A percentile compares a stretch with the other conserved stretches of the same genome.
phyloP scores from a whole-genome alignment of 2,113 vertebrate species.

The Etheostoma cragini region DNA sequence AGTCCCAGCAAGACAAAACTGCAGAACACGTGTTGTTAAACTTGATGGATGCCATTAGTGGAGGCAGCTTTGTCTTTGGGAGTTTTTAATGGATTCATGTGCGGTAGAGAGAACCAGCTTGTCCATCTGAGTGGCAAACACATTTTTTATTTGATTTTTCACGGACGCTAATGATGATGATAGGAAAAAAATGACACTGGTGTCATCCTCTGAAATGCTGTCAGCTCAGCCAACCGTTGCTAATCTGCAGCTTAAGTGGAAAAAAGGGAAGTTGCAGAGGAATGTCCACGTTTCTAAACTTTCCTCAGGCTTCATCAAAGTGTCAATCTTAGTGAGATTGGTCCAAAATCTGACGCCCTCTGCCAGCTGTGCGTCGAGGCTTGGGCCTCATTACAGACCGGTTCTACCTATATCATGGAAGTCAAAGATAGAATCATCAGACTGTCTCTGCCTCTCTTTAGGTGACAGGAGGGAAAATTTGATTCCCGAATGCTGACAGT shows the following conservation, averaged over 20 bases:
- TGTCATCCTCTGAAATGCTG: slow-evolving; percentile 15
- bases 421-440: too few relatives aligned
- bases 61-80: background rate
- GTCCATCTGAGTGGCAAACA: background rate
- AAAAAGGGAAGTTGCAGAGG: background rate
- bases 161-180: background rate
- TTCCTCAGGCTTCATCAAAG: slow-evolving; percentile 39
- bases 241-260: slow-evolving; percentile 38
- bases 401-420: too few relatives aligned
- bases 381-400: slow-evolving; percentile 42
- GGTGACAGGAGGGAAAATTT: too few relatives aligned
- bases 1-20: slow-evolving; percentile 31
- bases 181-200: slow-evolving; percentile 12
- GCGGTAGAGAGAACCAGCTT: slow-evolving; percentile 1
- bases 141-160: background rate
- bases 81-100: slow-evolving; percentile 1
- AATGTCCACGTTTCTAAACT: slow-evolving; percentile 46
- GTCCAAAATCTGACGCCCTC: slow-evolving; percentile 28
- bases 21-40: slow-evolving; percentile 23
- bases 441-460: too few relatives aligned
- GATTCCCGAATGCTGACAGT: too few relatives aligned
- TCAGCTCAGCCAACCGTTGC: slow-evolving; percentile 17
- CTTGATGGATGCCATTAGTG: slow-evolving; percentile 22
- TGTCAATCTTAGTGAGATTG: slow-evolving; percentile 42
- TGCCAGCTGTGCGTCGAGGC: slow-evolving; percentile 37